Conservation (phyloP, 2,113 vertebrate species). For the Madoqua kirkii region DNA sequence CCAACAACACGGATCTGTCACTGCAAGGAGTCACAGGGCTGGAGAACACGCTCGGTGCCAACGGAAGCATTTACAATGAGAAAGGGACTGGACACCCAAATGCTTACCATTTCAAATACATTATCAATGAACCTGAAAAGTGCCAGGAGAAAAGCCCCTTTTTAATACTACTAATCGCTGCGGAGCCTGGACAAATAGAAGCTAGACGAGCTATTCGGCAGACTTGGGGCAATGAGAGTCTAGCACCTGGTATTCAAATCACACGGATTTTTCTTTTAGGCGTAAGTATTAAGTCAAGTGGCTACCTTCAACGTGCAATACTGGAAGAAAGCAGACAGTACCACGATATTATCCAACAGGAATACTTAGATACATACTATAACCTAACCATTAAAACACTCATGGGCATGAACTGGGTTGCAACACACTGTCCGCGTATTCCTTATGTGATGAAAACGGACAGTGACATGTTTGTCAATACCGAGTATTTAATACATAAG, state of each 20-base stretch:
- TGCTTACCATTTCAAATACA: conserved; percentile 87
- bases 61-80: conserved; percentile 84
- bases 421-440: conserved; percentile 86
- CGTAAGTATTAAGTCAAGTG: conserved; percentile 82
- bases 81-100: conserved; percentile 72
- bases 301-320: conserved; percentile 85
- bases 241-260: conserved; percentile 83
- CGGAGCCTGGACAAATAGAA: conserved; percentile 89
- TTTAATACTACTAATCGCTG: conserved; percentile 92
- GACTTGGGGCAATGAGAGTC: conserved; percentile 94
- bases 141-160: conserved; percentile 87
- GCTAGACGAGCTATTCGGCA: conserved; percentile 94
- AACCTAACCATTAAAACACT: conserved; percentile 97
- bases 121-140: conserved; percentile 91
- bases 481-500: conserved; percentile 94
- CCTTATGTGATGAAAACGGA: conserved; percentile 98
- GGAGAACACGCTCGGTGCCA: conserved; percentile 81
- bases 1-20: conserved; percentile 77
- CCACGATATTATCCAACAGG: conserved; percentile 94
- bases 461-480: conserved; percentile 98
- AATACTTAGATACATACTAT: conserved; percentile 94
- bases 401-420: conserved; percentile 99
- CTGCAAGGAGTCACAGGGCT: conserved; percentile 80
- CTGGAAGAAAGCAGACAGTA: conserved; percentile 89
- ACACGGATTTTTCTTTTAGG: conserved; percentile 92